Evolutionary conservation across 2,113 vertebrate species (phyloP), one percentile per base, ranked within the genome.

Genomic region (Henicopernis longicauda): DNA sequence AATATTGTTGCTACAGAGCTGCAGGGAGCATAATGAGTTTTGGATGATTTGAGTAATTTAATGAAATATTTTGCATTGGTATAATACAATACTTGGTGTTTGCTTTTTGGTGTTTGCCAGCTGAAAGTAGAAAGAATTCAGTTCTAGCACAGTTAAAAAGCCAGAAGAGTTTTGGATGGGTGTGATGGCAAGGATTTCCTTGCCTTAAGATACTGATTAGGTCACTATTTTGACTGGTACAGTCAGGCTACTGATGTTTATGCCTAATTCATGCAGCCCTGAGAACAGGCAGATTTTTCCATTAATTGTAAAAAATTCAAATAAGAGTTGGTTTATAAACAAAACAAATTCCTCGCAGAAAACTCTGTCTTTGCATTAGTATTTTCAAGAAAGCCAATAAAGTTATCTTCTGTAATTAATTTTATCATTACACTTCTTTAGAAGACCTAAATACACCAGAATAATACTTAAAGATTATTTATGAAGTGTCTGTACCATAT

Each of bases 401-500:
- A 6, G 44, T 71, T 32, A 27, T 26, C 7, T 50, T 69, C 7
- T 62, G 71, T 13, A 72, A 55, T 45, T 92, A 63, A 20, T 34
- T 70, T 54, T 82, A 21, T 34, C 7, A 67, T 61, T 82, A 13
- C 72, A 9, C 3, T 22, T 54, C 27, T 83, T 77, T 40, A 54
- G 8, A 80, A 67, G 16, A 40, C 15, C 9, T 55, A 63, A 72
- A 72, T 58, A 17, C 16, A 54, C 9, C 14, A 40, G 17, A n/a
- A 12, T 44, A 71, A 62, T 77, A 34, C 10, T 83, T n/a, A 17
- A 4, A 69, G 9, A 44, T 66, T 71, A 49, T 52, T 69, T 74
- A 29, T 18, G 17, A 81, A 66, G 1, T 2, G 0, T 49, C 2
- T 63, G 3, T 50, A 76, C 16, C 12, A 34, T 72, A 38, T 15